Percentiles rank a stretch among this genome's conserved stretches.
Evolutionary conservation across 2,797 vertebrate genomes (phyloP).

Genomic region (Glossophaga mutica): DNA sequence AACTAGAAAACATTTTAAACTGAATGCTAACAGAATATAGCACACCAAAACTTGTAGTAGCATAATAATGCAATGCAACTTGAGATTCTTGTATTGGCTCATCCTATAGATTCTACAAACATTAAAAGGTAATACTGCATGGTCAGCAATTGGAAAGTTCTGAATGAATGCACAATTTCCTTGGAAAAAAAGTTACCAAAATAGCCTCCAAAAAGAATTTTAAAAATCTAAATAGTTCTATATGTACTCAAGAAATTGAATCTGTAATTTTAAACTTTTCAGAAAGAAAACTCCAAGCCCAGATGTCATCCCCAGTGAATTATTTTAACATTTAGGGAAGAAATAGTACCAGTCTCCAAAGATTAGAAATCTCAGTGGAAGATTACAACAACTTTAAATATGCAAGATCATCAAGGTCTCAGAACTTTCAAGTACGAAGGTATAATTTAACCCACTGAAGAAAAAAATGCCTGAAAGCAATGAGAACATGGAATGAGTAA

Average conservation of each 20-base stretch:
- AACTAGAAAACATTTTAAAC: slow-evolving; percentile 7
- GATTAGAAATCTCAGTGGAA: slow-evolving; percentile 6
- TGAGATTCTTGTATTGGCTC: background rate
- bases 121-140: background rate
- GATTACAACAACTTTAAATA: background rate
- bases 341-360: background rate
- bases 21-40: background rate
- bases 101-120: background rate
- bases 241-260: slow-evolving; percentile 12
- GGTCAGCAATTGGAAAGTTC: background rate
- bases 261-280: background rate
- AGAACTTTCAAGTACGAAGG: background rate
- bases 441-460: background rate
- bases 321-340: slow-evolving; percentile 40
- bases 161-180: background rate
- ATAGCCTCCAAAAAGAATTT: background rate
- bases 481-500: background rate
- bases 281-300: slow-evolving; percentile 32
- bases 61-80: background rate
- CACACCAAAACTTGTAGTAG: background rate
- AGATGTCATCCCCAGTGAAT: slow-evolving; percentile 38
- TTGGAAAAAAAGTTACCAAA: background rate
- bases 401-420: background rate
- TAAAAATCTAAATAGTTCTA: background rate
- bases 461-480: background rate